Percentiles rank a stretch among this genome's conserved stretches.
phyloP scores from a whole-genome alignment of 2,888 invertebrate species.

The Taenaris catops region DNA sequence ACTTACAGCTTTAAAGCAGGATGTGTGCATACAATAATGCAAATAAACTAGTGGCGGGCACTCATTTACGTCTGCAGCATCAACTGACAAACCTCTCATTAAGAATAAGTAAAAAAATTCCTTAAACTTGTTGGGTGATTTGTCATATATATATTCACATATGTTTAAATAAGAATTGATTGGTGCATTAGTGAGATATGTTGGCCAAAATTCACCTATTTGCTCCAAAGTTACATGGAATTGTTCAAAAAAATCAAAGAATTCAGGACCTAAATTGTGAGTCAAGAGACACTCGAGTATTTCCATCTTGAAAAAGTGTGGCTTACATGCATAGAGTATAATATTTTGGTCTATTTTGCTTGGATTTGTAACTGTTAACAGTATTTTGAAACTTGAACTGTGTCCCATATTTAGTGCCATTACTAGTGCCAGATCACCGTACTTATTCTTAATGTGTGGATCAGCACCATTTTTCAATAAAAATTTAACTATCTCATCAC shows the following conservation, averaged over 20 bases:
- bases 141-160: slow-evolving; percentile 60
- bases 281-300: slow-evolving; percentile 55
- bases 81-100: slow-evolving; percentile 55
- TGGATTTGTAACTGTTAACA: slow-evolving; percentile 46
- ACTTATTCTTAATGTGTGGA: slow-evolving; percentile 49
- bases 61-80: slow-evolving; percentile 52
- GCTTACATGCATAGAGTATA: slow-evolving; percentile 57
- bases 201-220: slow-evolving; percentile 40
- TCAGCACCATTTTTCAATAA: slow-evolving; percentile 57
- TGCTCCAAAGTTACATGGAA: slow-evolving; percentile 44
- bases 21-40: slow-evolving; percentile 48
- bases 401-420: slow-evolving; percentile 50
- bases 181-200: slow-evolving; percentile 51
- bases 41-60: slow-evolving; percentile 68
- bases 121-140: slow-evolving; percentile 48
- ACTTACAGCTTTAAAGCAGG: slow-evolving; percentile 60
- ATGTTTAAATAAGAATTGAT: slow-evolving; percentile 60
- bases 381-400: slow-evolving; percentile 43
- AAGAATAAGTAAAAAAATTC: slow-evolving; percentile 60
- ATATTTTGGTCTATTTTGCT: slow-evolving; percentile 47
- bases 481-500: slow-evolving; percentile 50
- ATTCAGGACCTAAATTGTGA: slow-evolving; percentile 57
- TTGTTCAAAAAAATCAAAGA: slow-evolving; percentile 51
- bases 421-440: slow-evolving; percentile 51
- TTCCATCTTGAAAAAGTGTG: slow-evolving; percentile 61